phyloP scores from a whole-genome alignment of 2,888 invertebrate species.

The Cosmia pyralina region DNA sequence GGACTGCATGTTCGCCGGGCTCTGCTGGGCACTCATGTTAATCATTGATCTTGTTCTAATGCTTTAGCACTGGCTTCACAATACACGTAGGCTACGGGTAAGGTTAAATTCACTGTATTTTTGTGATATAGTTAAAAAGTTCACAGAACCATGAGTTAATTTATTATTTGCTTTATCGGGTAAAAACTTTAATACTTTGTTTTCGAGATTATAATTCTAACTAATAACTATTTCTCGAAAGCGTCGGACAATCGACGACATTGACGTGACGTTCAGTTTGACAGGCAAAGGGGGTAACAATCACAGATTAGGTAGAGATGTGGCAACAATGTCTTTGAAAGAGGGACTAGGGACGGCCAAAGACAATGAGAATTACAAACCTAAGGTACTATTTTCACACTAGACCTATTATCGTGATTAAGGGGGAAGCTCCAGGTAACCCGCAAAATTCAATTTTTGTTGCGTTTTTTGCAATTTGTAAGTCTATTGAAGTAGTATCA shows the following conservation, averaged over 20 bases:
- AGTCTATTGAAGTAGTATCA: too few species aligned
- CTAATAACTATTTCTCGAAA: slow-evolving; percentile 52
- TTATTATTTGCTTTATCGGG: slow-evolving; percentile 36
- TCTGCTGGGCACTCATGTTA: slow-evolving; percentile 94
- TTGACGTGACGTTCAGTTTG: slow-evolving; percentile 53
- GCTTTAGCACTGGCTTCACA: slow-evolving; percentile 66
- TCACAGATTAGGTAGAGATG: too few species aligned
- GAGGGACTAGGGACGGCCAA: too few species aligned
- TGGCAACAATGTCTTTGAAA: too few species aligned
- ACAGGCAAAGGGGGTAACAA: slow-evolving; percentile 18
- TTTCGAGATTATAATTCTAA: slow-evolving; percentile 40
- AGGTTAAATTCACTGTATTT: slow-evolving; percentile 66
- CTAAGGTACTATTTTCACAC: too few species aligned
- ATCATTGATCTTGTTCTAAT: slow-evolving; percentile 74
- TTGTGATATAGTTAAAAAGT: slow-evolving; percentile 34
- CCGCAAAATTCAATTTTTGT: too few species aligned
- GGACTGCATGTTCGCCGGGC: slow-evolving; percentile 93
- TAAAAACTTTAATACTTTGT: slow-evolving; percentile 45
- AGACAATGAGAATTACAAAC: slow-evolving; percentile 16
- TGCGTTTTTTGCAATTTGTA: too few species aligned
- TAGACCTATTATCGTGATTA: too few species aligned
- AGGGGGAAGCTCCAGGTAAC: too few species aligned
- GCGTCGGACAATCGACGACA: slow-evolving; percentile 61
- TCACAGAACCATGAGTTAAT: slow-evolving; percentile 54
- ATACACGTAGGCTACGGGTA: slow-evolving; percentile 66